A percentile compares a stretch with the other conserved stretches of the same genome.
phyloP scores from a whole-genome alignment of 2,113 vertebrate species.

The Ascaphus truei region DNA sequence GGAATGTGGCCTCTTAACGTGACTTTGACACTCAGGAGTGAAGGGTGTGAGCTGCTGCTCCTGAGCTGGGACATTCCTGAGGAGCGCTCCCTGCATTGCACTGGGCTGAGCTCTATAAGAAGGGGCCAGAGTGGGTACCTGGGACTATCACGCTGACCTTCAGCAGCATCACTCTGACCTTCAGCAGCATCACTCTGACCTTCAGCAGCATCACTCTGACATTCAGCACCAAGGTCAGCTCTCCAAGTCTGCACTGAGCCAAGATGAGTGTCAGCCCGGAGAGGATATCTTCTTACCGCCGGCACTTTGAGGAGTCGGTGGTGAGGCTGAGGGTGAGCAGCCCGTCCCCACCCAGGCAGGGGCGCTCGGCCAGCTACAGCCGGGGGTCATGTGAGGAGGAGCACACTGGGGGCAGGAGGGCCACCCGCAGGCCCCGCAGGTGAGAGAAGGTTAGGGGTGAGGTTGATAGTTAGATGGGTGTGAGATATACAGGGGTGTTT shows the following conservation, averaged over 20 bases:
- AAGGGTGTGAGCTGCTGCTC: not conserved
- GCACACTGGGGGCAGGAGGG: slow-evolving; percentile 50
- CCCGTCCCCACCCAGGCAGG: slow-evolving; percentile 55
- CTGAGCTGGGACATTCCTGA: slow-evolving; percentile 15
- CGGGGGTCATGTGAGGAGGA: slow-evolving; percentile 33
- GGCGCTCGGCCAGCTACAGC: slow-evolving; percentile 50
- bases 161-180: too few species aligned
- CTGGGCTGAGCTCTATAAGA: not conserved
- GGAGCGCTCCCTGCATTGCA: not conserved
- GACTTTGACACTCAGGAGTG: slow-evolving; percentile 21
- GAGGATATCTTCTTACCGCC: slow-evolving; percentile 66
- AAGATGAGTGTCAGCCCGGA: slow-evolving; percentile 64
- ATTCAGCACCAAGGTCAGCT: slow-evolving; percentile 1
- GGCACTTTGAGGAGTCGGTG: slow-evolving; percentile 65
- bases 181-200: not conserved
- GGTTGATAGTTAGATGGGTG: too few species aligned
- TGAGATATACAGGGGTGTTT: too few species aligned
- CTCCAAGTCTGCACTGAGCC: not conserved
- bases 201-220: too few species aligned
- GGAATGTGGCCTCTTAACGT: not conserved
- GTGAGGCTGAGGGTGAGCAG: slow-evolving; percentile 63
- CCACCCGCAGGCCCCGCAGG: slow-evolving; percentile 53
- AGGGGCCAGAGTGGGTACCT: not conserved
- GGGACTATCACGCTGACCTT: not conserved
- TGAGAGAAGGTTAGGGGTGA: too few species aligned